Evolutionary conservation across 1,140 invertebrate genomes (phyloP).

Genomic region (Cydia fagiglandana): DNA sequence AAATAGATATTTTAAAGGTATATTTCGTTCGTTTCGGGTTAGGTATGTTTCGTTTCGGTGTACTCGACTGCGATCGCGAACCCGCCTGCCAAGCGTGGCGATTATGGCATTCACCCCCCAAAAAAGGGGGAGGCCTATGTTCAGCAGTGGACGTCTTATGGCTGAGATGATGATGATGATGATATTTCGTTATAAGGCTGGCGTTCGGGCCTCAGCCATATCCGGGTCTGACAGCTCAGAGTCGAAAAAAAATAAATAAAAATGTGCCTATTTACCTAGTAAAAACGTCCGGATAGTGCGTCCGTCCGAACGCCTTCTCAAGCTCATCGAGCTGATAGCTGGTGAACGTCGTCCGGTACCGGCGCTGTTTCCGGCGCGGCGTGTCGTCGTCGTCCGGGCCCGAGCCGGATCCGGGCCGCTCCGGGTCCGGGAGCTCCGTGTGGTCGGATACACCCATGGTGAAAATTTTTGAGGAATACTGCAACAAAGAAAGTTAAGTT

Average conservation of each 20-base stretch:
- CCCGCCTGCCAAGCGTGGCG: no score
- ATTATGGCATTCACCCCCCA: no score
- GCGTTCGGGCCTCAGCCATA: slow-evolving; percentile 82
- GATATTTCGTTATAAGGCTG: slow-evolving; percentile 79
- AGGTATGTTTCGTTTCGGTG: no score
- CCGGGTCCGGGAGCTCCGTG: slow-evolving; percentile 79
- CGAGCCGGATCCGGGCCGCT: slow-evolving; percentile 85
- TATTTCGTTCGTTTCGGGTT: no score
- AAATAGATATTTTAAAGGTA: no score
- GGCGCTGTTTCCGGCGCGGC: slow-evolving; percentile 93
- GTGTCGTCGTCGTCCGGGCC: slow-evolving; percentile 90
- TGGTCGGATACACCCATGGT: slow-evolving; percentile 69
- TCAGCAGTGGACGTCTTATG: no score
- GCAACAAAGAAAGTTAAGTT: slow-evolving; percentile 40
- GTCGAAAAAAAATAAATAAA: slow-evolving; percentile 30
- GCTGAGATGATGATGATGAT: no score
- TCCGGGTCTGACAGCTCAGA: slow-evolving; percentile 80
- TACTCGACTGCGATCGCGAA: no score
- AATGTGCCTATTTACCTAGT: slow-evolving; percentile 87
- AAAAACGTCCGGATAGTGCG: slow-evolving; percentile 99
- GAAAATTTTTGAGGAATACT: slow-evolving; percentile 36
- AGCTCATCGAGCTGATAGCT: slow-evolving; percentile 97
- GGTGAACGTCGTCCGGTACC: slow-evolving; percentile 96
- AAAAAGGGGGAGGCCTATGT: no score
- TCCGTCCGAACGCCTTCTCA: slow-evolving; percentile 97